Evolutionary conservation across 2,113 vertebrate genomes (phyloP).

Genomic region (Cairina moschata): DNA sequence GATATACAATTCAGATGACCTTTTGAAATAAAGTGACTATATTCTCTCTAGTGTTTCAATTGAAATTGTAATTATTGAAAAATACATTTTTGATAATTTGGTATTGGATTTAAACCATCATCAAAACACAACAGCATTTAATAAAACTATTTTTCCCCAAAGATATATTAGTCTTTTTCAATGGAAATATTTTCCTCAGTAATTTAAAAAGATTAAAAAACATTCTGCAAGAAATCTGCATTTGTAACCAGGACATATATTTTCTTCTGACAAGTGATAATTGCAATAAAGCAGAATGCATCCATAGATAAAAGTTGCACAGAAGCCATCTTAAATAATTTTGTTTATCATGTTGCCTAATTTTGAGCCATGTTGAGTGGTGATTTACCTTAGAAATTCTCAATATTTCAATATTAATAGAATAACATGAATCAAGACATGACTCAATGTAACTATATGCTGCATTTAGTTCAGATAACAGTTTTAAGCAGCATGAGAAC

Average conservation of each 20-base stretch:
- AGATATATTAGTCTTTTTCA: not conserved
- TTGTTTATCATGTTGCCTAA: not conserved
- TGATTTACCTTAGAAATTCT: not conserved
- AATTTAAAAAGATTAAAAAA: not conserved
- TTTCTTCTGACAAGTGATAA: not conserved
- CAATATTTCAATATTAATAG: not conserved
- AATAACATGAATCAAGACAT: not conserved
- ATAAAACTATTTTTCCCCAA: not conserved
- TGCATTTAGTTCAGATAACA: not conserved
- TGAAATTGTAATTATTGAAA: not conserved
- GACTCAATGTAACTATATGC: not conserved
- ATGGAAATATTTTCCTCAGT: not conserved
- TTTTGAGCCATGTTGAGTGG: not conserved
- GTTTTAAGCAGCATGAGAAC: not conserved
- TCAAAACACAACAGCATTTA: not conserved
- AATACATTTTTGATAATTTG: not conserved
- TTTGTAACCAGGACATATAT: not conserved
- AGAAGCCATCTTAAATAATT: not conserved
- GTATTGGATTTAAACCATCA: not conserved
- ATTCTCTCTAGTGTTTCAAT: not conserved
- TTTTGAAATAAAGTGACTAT: not conserved
- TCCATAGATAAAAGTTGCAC: not conserved
- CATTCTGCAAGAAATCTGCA: not conserved
- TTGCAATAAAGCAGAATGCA: not conserved
- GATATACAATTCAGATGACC: not conserved